These are phyloP conservation scores for Apodemus sylvaticus DNA, from an alignment of 2,113 vertebrate species.

Conservation along the genomic window DNA sequence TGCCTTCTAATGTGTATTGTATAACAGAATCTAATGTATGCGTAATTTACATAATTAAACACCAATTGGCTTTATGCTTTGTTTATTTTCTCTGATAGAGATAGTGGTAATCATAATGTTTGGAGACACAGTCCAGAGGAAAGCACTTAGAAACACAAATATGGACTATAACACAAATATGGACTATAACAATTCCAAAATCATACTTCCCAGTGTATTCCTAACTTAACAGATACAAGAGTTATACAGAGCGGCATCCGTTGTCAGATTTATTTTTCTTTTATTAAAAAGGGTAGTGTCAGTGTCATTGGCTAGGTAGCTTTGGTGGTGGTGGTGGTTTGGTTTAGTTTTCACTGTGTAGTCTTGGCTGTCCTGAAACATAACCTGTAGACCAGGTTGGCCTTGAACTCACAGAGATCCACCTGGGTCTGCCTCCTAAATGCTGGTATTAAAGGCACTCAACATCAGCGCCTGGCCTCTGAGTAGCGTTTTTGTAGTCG, in stretches of 20 bases:
- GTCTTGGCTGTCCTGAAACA: no score
- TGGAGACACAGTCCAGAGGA: slow-evolving; percentile 4
- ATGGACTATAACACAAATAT: not conserved
- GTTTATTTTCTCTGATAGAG: not conserved
- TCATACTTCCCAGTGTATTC: not conserved
- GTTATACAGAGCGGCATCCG: not conserved
- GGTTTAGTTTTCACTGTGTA: no score
- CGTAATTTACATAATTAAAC: not conserved
- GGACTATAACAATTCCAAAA: not conserved
- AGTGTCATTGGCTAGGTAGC: not conserved
- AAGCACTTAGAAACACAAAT: not conserved
- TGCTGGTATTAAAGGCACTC: no score
- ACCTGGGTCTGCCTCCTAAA: no score
- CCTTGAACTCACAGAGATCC: no score
- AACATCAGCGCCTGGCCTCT: no score
- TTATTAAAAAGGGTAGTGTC: not conserved
- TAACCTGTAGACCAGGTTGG: no score
- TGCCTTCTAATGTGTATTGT: not conserved
- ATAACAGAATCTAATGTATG: not conserved
- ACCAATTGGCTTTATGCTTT: not conserved
- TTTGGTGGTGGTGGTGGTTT: not conserved
- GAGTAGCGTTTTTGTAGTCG: not conserved
- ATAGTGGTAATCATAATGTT: slow-evolving; percentile 8
- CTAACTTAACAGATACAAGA: not conserved
- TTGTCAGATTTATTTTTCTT: not conserved